Evolutionary conservation across 2,888 invertebrate genomes (phyloP), one percentile per base, ranked within the genome.

Genomic region (Trissolcus brochymenae): DNA sequence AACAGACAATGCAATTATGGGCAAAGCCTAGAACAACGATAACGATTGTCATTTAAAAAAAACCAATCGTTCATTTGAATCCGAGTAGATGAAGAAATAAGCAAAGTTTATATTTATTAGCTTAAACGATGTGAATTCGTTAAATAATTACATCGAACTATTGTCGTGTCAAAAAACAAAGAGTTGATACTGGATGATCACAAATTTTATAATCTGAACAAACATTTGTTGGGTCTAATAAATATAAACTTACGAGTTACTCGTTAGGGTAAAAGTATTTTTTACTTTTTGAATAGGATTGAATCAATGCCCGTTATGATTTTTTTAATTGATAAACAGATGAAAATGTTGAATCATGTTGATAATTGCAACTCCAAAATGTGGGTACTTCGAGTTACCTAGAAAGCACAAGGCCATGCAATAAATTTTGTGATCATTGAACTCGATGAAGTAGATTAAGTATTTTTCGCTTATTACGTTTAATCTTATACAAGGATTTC

Each of bases 51-150:
- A 40, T 19, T 13, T 51, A 50, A 35, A 19, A 19, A 19, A 19
- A 13, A 19, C 13, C 1, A 14, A 61, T 50, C 51, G 51, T 61
- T 51, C 16, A 50, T 50, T 60, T 16, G 25, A 60, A 11, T 14
- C 11, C 35, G 50, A 21, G 21, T 43, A 54, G 21, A n/a, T 40
- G 13, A 51, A 14, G 14, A 51, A 46, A 55, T 46, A 55, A 64
- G 64, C 14, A 46, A 64, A 64, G 64, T 64, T 64, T 64, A 64
- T 46, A 64, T 55, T 64, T 55, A 64, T 43, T 62, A 53, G 43
- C 25, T 46, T 41, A 19, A 43, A 43, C 21, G 16, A 43, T 43
- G 43, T 59, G 41, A 46, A 21, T 46, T 25, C 25, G 57, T 46
- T 46, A 14, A 59, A 46, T 46, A 13, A 17, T 59, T 43, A 59